A percentile compares a stretch with the other conserved stretches of the same genome.
These are phyloP conservation scores for Drosophila subquinaria DNA, from an alignment of 2,888 invertebrate genomes.

Conservation along the genomic window DNA sequence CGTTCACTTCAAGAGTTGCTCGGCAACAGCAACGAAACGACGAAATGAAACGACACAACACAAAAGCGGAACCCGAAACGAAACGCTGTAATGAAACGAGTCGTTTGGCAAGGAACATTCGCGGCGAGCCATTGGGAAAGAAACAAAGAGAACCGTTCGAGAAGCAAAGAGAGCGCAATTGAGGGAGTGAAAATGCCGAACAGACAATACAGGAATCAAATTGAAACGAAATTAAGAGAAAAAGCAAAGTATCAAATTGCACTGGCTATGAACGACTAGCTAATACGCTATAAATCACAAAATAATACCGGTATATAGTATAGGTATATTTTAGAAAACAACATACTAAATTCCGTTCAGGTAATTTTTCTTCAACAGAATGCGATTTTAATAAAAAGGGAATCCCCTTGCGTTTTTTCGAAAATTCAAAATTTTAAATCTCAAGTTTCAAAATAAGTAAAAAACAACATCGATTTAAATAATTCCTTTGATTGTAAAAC, in stretches of 20 bases:
- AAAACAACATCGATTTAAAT: no score
- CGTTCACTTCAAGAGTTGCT: slow-evolving; percentile 59
- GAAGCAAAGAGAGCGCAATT: slow-evolving; percentile 28
- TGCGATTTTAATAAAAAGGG: no score
- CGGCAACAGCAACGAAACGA: slow-evolving; percentile 57
- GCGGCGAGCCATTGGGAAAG: slow-evolving; percentile 3
- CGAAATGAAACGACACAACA: slow-evolving; percentile 30
- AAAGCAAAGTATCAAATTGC: slow-evolving; percentile 3
- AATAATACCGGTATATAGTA: no score
- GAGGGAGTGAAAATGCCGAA: slow-evolving; percentile 6
- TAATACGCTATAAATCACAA: slow-evolving; percentile 6
- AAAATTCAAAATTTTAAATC: no score
- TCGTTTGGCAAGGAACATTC: neutral
- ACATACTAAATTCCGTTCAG: no score
- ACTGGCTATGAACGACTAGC: neutral
- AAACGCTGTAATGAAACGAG: slow-evolving; percentile 1
- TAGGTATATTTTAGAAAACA: no score
- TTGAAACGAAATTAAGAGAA: slow-evolving; percentile 39
- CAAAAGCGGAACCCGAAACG: slow-evolving; percentile 6
- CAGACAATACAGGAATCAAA: slow-evolving; percentile 15
- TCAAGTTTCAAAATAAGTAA: no score
- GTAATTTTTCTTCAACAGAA: no score
- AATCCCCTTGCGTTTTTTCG: no score
- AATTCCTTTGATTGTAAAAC: no score
- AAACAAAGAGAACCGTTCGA: slow-evolving; percentile 28